These are phyloP conservation scores for Cerceris ruficornis DNA, from an alignment of 2,888 invertebrate genomes.

Conservation along the genomic window DNA sequence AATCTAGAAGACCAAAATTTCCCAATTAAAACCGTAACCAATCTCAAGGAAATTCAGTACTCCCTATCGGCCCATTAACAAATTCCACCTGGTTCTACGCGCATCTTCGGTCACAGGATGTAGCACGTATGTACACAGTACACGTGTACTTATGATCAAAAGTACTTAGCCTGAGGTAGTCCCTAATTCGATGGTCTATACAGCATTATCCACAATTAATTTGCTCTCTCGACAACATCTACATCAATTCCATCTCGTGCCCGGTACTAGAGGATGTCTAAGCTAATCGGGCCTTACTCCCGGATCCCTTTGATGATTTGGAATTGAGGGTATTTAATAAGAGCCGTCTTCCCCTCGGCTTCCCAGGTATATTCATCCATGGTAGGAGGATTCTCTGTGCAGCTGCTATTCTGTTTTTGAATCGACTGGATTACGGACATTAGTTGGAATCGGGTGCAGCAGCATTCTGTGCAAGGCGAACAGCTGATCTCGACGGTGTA, in stretches of 20 bases:
- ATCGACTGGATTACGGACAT: constrained; percentile 16
- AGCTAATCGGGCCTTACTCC: constrained; percentile 63
- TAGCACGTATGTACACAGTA: constrained; percentile 12
- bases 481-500: too few relatives aligned
- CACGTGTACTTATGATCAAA: constrained; percentile 47
- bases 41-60: too few relatives aligned
- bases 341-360: constrained; percentile 20
- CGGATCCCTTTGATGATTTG: constrained; percentile 68
- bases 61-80: too few relatives aligned
- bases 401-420: constrained; percentile 2
- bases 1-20: too few relatives aligned
- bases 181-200: constrained; percentile 52
- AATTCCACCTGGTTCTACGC: neutral
- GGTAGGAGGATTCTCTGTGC: neutral
- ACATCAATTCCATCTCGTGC: constrained; percentile 53
- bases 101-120: constrained; percentile 1
- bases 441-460: constrained; percentile 12
- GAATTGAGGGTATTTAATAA: constrained; percentile 64
- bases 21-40: too few relatives aligned
- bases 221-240: constrained; percentile 55
- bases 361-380: constrained; percentile 17
- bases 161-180: constrained; percentile 60
- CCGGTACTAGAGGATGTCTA: constrained; percentile 54
- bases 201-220: constrained; percentile 58
- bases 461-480: neutral